Evolutionary conservation across 2,797 vertebrate species (phyloP).

Genomic region (Propithecus perrieri): DNA sequence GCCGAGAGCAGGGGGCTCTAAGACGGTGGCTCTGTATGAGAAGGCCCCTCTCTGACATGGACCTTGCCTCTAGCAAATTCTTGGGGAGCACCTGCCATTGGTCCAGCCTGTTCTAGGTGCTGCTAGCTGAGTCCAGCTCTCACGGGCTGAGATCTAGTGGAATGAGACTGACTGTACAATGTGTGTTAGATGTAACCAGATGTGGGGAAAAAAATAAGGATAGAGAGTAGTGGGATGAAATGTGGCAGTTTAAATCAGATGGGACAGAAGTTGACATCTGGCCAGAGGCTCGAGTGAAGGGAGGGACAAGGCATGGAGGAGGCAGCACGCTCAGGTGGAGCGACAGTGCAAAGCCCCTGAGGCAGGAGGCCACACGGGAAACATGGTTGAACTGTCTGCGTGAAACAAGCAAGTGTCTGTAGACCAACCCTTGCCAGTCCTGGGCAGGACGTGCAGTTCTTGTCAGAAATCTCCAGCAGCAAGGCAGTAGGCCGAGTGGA

Average conservation of each 20-base stretch:
- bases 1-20: neutral
- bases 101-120: neutral
- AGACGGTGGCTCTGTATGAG: neutral
- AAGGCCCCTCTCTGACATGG: neutral
- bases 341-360: neutral
- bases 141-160: fast-evolving
- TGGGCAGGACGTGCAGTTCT: neutral
- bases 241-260: neutral
- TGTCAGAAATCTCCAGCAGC: neutral
- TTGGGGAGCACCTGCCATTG: neutral
- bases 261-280: neutral
- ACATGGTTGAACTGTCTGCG: neutral
- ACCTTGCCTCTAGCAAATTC: neutral
- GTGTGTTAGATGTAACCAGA: neutral
- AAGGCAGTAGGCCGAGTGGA: neutral
- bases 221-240: neutral
- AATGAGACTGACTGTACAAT: neutral
- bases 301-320: neutral
- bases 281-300: neutral
- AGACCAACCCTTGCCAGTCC: neutral
- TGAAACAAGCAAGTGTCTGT: neutral
- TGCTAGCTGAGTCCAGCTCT: neutral
- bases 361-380: neutral
- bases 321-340: neutral
- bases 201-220: neutral